Conservation (phyloP, 2,888 invertebrate genomes). For the Diaphora mendica region DNA sequence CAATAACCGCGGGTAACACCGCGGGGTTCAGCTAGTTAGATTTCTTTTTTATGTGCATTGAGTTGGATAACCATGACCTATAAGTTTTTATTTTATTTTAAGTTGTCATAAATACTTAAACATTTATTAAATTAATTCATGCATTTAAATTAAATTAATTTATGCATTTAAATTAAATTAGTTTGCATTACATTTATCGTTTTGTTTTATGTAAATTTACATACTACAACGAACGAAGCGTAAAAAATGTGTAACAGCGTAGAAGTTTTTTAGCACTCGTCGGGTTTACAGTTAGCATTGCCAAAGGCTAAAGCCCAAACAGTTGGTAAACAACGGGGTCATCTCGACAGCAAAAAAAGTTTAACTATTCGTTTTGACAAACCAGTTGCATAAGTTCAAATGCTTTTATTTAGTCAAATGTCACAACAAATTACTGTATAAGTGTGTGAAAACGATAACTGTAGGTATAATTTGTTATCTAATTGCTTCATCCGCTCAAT, state of each 20-base stretch:
- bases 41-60: not conserved
- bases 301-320: slow-evolving; percentile 52
- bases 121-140: not conserved
- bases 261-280: slow-evolving; percentile 22
- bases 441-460: slow-evolving; percentile 24
- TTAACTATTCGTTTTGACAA: slow-evolving; percentile 29
- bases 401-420: slow-evolving; percentile 26
- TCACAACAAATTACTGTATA: slow-evolving; percentile 20
- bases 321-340: slow-evolving; percentile 64
- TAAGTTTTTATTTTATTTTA: not conserved
- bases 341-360: slow-evolving; percentile 43
- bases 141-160: too few relatives aligned
- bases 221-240: slow-evolving; percentile 14
- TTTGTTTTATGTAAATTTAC: not conserved
- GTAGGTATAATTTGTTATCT: slow-evolving; percentile 42
- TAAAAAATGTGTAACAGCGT: slow-evolving; percentile 13
- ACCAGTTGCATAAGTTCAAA: slow-evolving; percentile 34
- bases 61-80: not conserved
- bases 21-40: too few relatives aligned
- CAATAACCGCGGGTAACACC: too few relatives aligned
- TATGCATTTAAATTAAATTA: too few relatives aligned
- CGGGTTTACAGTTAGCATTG: slow-evolving; percentile 48
- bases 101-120: not conserved
- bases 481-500: slow-evolving; percentile 42
- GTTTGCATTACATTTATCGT: not conserved